phyloP scores from a whole-genome alignment of 2,888 invertebrate species.

The Spilarctia lutea region DNA sequence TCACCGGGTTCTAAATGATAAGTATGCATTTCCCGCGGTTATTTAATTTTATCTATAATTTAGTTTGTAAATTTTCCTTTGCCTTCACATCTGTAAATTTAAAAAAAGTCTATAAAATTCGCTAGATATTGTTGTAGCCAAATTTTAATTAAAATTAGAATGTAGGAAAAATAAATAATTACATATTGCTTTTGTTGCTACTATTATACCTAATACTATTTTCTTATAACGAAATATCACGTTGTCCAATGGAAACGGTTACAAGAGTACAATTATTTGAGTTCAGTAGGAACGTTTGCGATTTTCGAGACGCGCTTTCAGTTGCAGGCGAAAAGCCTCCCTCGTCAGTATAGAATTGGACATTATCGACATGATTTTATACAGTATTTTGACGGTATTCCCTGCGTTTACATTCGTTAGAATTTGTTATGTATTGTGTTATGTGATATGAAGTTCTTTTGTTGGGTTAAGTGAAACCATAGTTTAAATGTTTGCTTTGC shows the following conservation, averaged over 20 bases:
- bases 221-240: not conserved
- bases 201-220: not conserved
- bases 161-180: no score
- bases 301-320: slow-evolving; percentile 67
- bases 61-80: no score
- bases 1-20: no score
- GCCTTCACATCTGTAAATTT: not conserved
- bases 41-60: no score
- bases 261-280: slow-evolving; percentile 58
- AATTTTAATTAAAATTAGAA: not conserved
- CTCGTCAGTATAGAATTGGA: slow-evolving; percentile 46
- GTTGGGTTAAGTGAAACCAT: slow-evolving; percentile 70
- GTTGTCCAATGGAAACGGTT: slow-evolving; percentile 64
- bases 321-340: slow-evolving; percentile 65
- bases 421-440: slow-evolving; percentile 57
- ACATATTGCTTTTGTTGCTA: no score
- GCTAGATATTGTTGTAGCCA: not conserved
- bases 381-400: slow-evolving; percentile 48
- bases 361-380: slow-evolving; percentile 48
- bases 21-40: no score
- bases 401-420: slow-evolving; percentile 51
- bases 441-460: slow-evolving; percentile 62
- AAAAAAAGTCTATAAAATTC: not conserved
- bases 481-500: slow-evolving; percentile 79
- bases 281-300: slow-evolving; percentile 58